phyloP scores from a whole-genome alignment of 2,888 invertebrate genomes.

The Drosophila emarginata region DNA sequence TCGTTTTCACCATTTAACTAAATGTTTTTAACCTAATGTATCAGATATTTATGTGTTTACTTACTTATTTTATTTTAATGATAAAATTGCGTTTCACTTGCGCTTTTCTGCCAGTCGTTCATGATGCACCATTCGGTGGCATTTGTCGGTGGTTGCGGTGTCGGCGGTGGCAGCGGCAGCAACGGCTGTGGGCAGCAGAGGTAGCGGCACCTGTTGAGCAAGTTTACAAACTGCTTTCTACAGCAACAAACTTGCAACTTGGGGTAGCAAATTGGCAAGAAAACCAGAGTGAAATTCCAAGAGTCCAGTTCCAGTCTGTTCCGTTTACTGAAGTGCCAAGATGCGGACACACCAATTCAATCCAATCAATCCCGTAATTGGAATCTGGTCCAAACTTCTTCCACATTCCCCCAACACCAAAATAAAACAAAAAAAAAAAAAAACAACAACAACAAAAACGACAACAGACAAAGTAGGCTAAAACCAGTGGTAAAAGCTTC shows the following conservation, averaged over 20 bases:
- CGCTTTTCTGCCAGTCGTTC: not conserved
- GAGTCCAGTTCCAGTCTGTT: conserved; percentile 1
- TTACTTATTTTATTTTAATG: conserved; percentile 7
- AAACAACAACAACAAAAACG: not conserved
- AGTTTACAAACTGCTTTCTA: conserved; percentile 7
- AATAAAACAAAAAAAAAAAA: not conserved
- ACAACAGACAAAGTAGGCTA: conserved; percentile 3
- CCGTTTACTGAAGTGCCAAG: conserved; percentile 1
- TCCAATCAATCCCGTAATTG: conserved; percentile 8
- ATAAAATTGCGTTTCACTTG: conserved; percentile 18
- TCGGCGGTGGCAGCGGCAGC: not conserved
- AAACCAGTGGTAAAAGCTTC: conserved; percentile 6
- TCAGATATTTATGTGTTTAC: conserved; percentile 5
- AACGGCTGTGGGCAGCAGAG: not conserved
- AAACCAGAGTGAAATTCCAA: conserved; percentile 9
- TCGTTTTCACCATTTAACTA: not conserved
- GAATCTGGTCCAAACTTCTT: conserved; percentile 15
- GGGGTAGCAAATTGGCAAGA: conserved; percentile 2
- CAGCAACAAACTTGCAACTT: not conserved
- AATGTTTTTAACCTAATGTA: not conserved
- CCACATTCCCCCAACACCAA: not conserved
- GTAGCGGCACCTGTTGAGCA: conserved; percentile 2
- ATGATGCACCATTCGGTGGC: no score
- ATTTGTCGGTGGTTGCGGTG: no score
- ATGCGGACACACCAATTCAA: conserved; percentile 10